phyloP scores from a whole-genome alignment of 1,140 invertebrate species.

The Venturia canescens region DNA sequence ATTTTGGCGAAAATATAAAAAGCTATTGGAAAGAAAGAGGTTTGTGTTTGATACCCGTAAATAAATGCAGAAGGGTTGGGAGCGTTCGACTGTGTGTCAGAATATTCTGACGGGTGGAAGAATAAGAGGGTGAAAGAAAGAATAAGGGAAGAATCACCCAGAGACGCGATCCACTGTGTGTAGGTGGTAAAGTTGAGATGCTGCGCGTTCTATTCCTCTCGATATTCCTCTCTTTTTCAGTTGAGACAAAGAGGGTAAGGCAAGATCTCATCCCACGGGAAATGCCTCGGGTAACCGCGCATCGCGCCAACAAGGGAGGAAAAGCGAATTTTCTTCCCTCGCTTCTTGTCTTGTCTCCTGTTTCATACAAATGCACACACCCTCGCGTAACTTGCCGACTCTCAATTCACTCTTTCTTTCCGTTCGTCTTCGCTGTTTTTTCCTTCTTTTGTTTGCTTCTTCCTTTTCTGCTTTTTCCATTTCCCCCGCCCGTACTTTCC shows the following conservation, averaged over 20 bases:
- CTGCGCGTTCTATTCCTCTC: background rate
- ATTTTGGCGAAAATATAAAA: background rate
- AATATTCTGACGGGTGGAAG: background rate
- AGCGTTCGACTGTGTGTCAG: background rate
- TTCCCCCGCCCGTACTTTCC: background rate
- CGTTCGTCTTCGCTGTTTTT: background rate
- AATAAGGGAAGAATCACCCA: background rate
- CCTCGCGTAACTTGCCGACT: constrained; percentile 29
- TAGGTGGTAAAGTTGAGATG: background rate
- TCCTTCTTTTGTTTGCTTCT: background rate
- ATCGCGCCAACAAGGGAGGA: background rate
- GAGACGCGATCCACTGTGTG: constrained; percentile 2
- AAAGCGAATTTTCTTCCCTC: constrained; percentile 29
- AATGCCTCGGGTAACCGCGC: constrained; percentile 28
- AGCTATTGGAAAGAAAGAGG: background rate
- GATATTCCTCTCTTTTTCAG: background rate
- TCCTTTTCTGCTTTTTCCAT: background rate
- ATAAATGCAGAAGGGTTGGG: constrained; percentile 11
- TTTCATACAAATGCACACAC: constrained; percentile 27
- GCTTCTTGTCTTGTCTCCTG: constrained; percentile 11
- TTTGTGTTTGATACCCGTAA: constrained; percentile 10
- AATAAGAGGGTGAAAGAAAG: background rate
- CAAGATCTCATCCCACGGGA: constrained; percentile 33
- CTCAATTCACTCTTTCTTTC: constrained; percentile 21
- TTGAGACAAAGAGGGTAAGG: background rate